Base-by-base conservation (phyloP, 2,113 vertebrate species). In the Romanogobio albipinnatus region DNA sequence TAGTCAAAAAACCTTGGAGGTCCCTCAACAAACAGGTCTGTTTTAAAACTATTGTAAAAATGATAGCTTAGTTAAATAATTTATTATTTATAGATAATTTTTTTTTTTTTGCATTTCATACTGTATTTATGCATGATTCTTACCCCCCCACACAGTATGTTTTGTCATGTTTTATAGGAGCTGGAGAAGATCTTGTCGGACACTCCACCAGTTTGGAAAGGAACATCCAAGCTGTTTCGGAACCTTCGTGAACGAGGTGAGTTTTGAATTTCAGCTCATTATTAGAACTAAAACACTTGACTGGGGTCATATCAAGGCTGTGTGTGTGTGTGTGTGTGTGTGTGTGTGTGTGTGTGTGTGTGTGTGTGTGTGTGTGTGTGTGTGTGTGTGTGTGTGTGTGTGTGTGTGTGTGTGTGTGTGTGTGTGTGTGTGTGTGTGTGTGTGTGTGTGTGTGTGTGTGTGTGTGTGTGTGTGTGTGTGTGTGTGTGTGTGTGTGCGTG, bases 131-230 rank as follows among this genome's bases (percentile, higher is more conserved):
- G 33, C 15, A 70, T 26, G 1, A 49, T 49, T 26, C 9, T 26
- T 19, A 19, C 9, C 61, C 61, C 45, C 45, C 2, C 17, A 19
- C 9, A 39, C 17, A 36, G 64, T 70, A 39, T 68, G 33, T 70
- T 43, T 17, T 75, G 8, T 26, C 11, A 53, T 58, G 8, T 29
- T 10, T 83, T 75, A 17, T 86, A 99, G 98, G 98, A 99, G 88
- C 90, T 99, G 92, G 97, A 96, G 93, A 97, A 98, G 87, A 96
- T 97, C 87, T 95, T 99, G 79, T 87, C 93, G 84, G 98, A 98
- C 86, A 99, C 98, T 22, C 98, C 98, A 36, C 97, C 97, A 1
- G 96, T 98, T 88, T 99, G 98, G 98, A 98, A 97, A 94, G 98
- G 98, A 86, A 97, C 97, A 24, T 99, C 98, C 84, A 99, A 97